Conservation (phyloP, 1,140 invertebrate species). For the Anthonomus grandis region DNA sequence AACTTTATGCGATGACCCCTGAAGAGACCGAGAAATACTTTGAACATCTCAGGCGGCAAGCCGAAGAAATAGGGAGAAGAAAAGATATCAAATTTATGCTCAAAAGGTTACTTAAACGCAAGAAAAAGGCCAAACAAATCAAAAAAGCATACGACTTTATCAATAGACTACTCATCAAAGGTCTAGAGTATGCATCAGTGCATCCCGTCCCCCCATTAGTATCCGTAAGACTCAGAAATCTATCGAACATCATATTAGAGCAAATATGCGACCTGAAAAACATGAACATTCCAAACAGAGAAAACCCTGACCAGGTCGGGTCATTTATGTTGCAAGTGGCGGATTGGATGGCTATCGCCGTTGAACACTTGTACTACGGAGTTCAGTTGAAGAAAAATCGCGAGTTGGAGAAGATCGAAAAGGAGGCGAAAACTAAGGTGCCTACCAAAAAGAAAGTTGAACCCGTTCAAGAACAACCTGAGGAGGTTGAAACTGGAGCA, state of each 20-base stretch:
- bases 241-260: constrained; percentile 39
- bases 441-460: constrained; percentile 7
- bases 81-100: constrained; percentile 31
- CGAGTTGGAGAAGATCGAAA: constrained; percentile 32
- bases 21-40: constrained; percentile 43
- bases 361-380: constrained; percentile 37
- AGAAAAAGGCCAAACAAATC: constrained; percentile 21
- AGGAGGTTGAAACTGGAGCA: constrained; percentile 4
- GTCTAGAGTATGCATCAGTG: constrained; percentile 27
- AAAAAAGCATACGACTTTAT: constrained; percentile 32
- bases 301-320: constrained; percentile 26
- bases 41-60: constrained; percentile 27
- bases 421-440: constrained; percentile 9
- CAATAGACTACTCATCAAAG: constrained; percentile 26
- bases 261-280: constrained; percentile 34
- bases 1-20: constrained; percentile 40
- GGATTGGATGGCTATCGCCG: constrained; percentile 38
- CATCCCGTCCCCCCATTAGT: constrained; percentile 36
- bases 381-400: constrained; percentile 37
- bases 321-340: constrained; percentile 31
- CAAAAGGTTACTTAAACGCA: constrained; percentile 20
- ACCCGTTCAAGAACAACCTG: not conserved
- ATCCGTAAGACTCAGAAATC: constrained; percentile 35
- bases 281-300: constrained; percentile 30
- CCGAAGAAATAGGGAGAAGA: constrained; percentile 15